phyloP scores from a whole-genome alignment of 2,888 invertebrate species.

The Papilio demoleus region DNA sequence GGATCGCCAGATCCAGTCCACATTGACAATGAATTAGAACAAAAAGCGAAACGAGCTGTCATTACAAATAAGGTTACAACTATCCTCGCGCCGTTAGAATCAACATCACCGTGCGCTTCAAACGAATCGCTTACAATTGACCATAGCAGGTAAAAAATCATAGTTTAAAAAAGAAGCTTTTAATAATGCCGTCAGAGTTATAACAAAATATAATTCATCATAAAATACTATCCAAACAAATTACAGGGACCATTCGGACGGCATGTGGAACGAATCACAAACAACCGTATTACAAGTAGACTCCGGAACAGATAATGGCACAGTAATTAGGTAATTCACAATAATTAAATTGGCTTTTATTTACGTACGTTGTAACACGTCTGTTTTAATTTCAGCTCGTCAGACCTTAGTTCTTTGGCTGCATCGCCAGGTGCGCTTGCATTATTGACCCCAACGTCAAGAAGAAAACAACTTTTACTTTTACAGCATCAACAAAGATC shows the following conservation, averaged over 20 bases:
- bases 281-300: constrained; percentile 91
- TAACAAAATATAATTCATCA: too few relatives aligned
- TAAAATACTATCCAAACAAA: constrained; percentile 15
- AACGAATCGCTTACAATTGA: constrained; percentile 93
- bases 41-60: constrained; percentile 63
- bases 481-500: constrained; percentile 93
- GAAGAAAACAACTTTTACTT: constrained; percentile 89
- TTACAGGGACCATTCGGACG: constrained; percentile 91
- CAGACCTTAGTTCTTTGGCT: constrained; percentile 79
- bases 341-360: neutral
- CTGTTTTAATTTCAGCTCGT: constrained; percentile 63
- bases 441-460: constrained; percentile 90
- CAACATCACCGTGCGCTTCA: constrained; percentile 89
- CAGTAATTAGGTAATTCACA: constrained; percentile 76
- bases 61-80: constrained; percentile 67
- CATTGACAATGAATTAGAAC: constrained; percentile 57
- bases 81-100: constrained; percentile 75
- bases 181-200: too few relatives aligned
- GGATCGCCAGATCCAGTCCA: constrained; percentile 82
- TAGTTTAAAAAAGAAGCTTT: too few relatives aligned
- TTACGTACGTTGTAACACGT: neutral
- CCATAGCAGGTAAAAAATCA: constrained; percentile 82
- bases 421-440: constrained; percentile 83
- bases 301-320: constrained; percentile 86
- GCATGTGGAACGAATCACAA: constrained; percentile 95